These are phyloP conservation scores for Cylindroiulus punctatus DNA, from an alignment of 2,888 invertebrate genomes.

Conservation along the genomic window DNA sequence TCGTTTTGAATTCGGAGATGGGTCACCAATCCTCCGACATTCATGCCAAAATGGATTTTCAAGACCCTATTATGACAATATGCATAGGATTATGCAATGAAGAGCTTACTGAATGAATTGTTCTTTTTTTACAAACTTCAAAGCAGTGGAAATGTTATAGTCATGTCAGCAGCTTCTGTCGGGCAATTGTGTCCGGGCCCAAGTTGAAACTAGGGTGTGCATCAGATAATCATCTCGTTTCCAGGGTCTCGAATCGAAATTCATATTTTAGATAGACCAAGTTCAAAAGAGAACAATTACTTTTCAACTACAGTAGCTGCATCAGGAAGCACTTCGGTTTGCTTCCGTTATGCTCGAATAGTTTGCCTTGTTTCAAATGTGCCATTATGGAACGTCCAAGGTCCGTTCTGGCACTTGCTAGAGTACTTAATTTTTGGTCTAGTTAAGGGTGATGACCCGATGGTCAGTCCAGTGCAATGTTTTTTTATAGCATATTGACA, in stretches of 20 bases:
- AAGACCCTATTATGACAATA: slow-evolving; percentile 12
- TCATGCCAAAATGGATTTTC: slow-evolving; percentile 29
- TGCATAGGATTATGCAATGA: slow-evolving; percentile 35
- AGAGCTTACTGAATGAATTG: background rate
- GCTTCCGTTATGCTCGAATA: background rate
- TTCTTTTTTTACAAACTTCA: background rate
- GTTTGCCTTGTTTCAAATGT: slow-evolving; percentile 26
- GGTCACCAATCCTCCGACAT: background rate
- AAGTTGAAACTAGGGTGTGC: background rate
- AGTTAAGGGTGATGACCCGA: slow-evolving; percentile 28
- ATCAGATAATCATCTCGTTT: slow-evolving; percentile 29
- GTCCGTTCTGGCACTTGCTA: slow-evolving; percentile 11
- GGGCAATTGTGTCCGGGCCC: background rate
- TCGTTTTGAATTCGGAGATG: background rate
- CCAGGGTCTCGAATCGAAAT: slow-evolving; percentile 45
- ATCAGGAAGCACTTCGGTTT: background rate
- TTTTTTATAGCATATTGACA: background rate
- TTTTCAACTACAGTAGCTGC: slow-evolving; percentile 22
- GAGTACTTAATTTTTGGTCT: slow-evolving; percentile 45
- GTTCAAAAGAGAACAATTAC: background rate
- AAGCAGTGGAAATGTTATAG: slow-evolving; percentile 31
- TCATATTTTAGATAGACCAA: background rate
- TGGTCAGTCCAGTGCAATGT: slow-evolving; percentile 38
- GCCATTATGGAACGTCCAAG: background rate
- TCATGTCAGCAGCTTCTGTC: slow-evolving; percentile 13